Evolutionary conservation across 2,113 vertebrate genomes (phyloP), one percentile per base, ranked within the genome.

Genomic region (Triplophysa dalaica): DNA sequence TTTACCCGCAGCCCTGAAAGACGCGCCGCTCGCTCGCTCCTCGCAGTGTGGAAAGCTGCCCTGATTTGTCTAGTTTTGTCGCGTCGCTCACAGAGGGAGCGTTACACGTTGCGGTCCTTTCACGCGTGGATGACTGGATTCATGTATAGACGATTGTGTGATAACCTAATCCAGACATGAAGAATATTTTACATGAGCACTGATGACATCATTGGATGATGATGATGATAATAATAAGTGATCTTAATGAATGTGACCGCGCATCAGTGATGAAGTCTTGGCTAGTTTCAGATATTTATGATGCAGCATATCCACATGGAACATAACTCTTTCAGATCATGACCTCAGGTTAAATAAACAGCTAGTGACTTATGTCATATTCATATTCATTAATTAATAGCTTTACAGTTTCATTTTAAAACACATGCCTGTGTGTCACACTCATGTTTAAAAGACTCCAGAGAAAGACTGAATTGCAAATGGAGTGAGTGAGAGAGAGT

Each of bases 401-500:
- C 5, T 41, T 22, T 73, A 14, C 52, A 16, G 50, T 52, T 54
- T 54, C 54, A 41, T 8, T 70, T 29, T 29, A 9, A 33, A 33
- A 3, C 8, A 16, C 43, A 16, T 38, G 69, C 29, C 26, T 45
- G 29, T 63, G 61, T 24, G 14, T 63, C 22, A 75, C 24, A 13
- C 10, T 63, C 60, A 48, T 17, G 38, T 75, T 48, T 24, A 29
- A 24, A 62, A 24, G 41, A 63, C 16, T 26, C 8, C 9, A 1
- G 22, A 63, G 60, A 63, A 3, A 48, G 48, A 56, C 69, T 64
- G 82, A 84, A 33, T 87, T 83, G 85, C 87, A 89, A 86, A 73
- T 89, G 83, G 69, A 81, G 86, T 64, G 82, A 87, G 87, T 87
- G 88, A 85, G 83, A 79, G 78, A 87, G 85, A 84, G 68, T 62